Evolutionary conservation across 2,888 invertebrate genomes (phyloP), one percentile per base, ranked within the genome.

Genomic region (Agonum fuliginosum): DNA sequence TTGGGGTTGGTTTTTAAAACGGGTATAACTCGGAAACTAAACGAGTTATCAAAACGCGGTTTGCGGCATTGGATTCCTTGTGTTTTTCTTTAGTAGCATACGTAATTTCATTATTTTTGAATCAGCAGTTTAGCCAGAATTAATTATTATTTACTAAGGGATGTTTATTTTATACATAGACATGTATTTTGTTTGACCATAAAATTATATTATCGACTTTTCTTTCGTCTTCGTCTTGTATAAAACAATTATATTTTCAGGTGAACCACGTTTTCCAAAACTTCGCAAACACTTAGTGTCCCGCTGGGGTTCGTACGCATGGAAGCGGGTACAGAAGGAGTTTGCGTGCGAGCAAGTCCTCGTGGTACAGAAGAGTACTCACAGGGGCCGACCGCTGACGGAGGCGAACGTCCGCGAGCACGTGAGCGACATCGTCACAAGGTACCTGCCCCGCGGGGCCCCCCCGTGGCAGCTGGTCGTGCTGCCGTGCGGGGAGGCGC

Each of bases 391-490:
- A 5, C 89, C 91, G 0, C 90, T 95, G 3, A 90, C 89, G 17
- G 94, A 95, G 75, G 87, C 87, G 48, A 95, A 94, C 83, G 91
- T 95, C 80, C 94, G 95, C 89, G 93, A 75, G 2, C 75, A 75
- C 37, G 77, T 70, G 14, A 69, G 69, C 14, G 70, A 77, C 58
- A 77, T 77, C 8, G 20, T 77, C 14, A 70, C 69, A 10, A 41
- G 77, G 77, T 69, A 93, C 84, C 90, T 95, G 74, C 91, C 94
- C 3, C 87, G 88, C 0, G 91, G 92, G 72, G 88, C 91, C 76
- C 92, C 95, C 0, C 95, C 95, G 10, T 95, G 95, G 95, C 95
- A 95, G 84, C 91, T 95, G 72, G 91, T 92, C 41, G 89, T 95
- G 0, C 93, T 95, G 81, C 93, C 93, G 0, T 83, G 85, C 0